phyloP scores from a whole-genome alignment of 2,113 vertebrate species.

The Alethe castanea region DNA sequence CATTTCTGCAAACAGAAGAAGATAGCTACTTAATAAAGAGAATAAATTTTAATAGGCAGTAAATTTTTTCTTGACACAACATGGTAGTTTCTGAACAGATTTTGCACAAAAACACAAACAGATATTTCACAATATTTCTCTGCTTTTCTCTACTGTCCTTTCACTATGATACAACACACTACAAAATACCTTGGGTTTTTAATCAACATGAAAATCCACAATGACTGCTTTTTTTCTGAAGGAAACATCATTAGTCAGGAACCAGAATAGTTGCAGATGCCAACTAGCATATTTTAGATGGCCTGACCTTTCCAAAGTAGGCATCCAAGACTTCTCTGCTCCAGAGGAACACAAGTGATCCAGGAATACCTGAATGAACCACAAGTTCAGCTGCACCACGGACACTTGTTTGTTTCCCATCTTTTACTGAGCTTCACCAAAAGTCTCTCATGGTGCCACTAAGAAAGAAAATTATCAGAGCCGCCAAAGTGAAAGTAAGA shows the following conservation, averaged over 20 bases:
- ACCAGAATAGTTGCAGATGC: background rate
- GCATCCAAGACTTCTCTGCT: background rate
- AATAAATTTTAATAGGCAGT: constrained; percentile 50
- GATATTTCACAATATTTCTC: background rate
- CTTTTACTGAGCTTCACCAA: background rate
- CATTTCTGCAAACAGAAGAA: background rate
- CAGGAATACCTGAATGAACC: background rate
- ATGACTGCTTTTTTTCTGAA: background rate
- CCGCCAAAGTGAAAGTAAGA: background rate
- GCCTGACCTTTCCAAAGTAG: background rate
- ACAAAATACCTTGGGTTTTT: background rate
- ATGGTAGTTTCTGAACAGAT: background rate
- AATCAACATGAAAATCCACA: background rate
- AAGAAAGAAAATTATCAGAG: background rate
- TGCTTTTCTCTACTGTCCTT: background rate
- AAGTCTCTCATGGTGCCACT: background rate
- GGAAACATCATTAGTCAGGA: background rate
- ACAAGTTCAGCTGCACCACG: background rate
- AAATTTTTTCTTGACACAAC: background rate
- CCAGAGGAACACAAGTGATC: background rate
- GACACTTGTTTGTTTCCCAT: background rate
- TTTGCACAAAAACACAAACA: background rate
- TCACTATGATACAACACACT: background rate
- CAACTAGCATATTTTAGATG: background rate
- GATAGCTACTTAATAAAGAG: background rate